Evolutionary conservation across 2,888 invertebrate genomes (phyloP).

Genomic region (Emmelina monodactyla): DNA sequence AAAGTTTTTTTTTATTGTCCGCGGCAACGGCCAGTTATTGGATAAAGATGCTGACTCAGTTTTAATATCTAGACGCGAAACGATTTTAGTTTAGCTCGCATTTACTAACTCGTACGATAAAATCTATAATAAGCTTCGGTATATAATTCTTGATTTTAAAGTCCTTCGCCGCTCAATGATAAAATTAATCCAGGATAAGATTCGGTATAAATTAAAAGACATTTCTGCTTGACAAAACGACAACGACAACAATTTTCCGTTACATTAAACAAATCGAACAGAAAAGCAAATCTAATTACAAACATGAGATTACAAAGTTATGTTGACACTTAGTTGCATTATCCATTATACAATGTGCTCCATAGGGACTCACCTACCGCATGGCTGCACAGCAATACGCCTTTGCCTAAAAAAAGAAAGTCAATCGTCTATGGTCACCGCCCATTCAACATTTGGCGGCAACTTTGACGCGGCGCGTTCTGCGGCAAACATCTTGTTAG

Average conservation of each 20-base stretch:
- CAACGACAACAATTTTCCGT: constrained; percentile 21
- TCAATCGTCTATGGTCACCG: constrained; percentile 30
- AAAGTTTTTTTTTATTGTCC: constrained; percentile 20
- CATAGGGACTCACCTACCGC: constrained; percentile 15
- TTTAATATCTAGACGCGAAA: not conserved
- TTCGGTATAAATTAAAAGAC: too few species aligned
- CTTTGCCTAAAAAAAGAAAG: constrained; percentile 26
- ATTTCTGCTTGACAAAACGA: too few species aligned
- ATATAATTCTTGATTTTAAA: too few species aligned
- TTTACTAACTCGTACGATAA: too few species aligned
- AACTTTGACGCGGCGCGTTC: constrained; percentile 31
- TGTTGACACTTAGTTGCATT: too few species aligned
- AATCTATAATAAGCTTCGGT: constrained; percentile 11
- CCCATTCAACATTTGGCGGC: constrained; percentile 31
- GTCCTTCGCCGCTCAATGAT: too few species aligned
- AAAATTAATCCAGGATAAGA: too few species aligned
- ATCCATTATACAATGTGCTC: too few species aligned
- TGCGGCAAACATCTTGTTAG: constrained; percentile 56
- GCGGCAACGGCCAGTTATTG: constrained; percentile 23
- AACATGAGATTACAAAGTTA: constrained; percentile 21
- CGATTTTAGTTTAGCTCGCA: not conserved
- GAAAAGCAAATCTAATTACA: constrained; percentile 12
- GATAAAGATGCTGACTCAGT: constrained; percentile 24
- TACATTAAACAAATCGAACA: constrained; percentile 20
- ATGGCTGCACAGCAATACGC: constrained; percentile 13